Evolutionary conservation across 2,113 vertebrate genomes (phyloP), one percentile per base, ranked within the genome.

Genomic region (Hyla sarda): DNA sequence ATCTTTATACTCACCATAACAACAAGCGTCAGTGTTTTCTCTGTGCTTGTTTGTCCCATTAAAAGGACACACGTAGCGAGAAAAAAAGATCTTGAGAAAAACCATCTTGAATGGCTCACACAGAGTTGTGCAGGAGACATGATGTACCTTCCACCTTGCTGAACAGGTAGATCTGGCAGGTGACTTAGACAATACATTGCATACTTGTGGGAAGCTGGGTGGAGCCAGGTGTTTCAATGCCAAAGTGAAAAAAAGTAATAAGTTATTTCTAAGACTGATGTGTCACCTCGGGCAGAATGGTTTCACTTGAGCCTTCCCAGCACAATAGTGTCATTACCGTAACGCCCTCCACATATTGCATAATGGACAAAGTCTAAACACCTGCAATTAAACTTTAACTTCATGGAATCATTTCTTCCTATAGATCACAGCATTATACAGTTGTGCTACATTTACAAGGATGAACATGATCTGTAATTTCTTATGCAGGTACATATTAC

Each of bases 21-120:
- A 71, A 91, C 93, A 81, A 93, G 92, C 89, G 92, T 93, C 56
- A 95, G 81, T 87, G 94, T 91, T 82, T 91, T 92, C 78, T 90
- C 92, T 1, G 74, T 90, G 52, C 47, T 89, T 0, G 83, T 89
- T 41, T 45, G 72, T 14, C 88, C 77, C 13, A 84, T 78, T 45
- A 87, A 19, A 23, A 48, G 52, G 34, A 81, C 30, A 48, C 58
- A 60, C 4, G 62, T 21, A 2, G 19, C 62, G 10, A 60, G 37
- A n/a, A 74, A 50, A n/a, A 86, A 47, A 82, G 2, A 48, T 16
- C 37, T 17, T 37, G 47, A 23, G 16, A 72, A 60, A 34, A 41
- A 25, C 21, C 50, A 71, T 25, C n/a, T 16, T 54, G 47, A 72
- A 13, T 34, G n/a, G 41, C 56, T 74, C 19, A 17, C 34, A 48